Evolutionary conservation across 2,797 vertebrate species (phyloP), one percentile per base, ranked within the genome.

Genomic region (Lacerta bilineata): DNA sequence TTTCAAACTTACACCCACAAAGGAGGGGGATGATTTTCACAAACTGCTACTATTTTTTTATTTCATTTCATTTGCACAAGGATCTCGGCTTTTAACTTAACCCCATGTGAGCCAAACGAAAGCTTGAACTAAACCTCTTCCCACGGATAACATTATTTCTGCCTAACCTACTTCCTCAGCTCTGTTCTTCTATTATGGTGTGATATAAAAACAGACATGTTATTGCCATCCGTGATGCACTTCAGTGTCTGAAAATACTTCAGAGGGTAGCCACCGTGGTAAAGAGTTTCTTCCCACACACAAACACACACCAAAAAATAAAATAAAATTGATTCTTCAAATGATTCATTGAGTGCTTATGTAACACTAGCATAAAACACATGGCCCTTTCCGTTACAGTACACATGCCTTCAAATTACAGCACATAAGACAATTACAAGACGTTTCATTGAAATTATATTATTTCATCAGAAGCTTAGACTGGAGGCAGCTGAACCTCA

Each of bases 371-470:
- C 0, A 0, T 75, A 41, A 68, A 46, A 20, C 20, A 1, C 7
- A 74, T 75, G 29, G 41, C 3, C 0, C 64, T 41, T 80, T 91
- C 87, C 0, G 0, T 4, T 76, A 89, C 76, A 59, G 55, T 11
- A 75, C 18, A 36, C 27, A 78, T 3, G n/a, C 5, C 8, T 87
- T 90, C 91, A 33, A 74, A 87, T 87, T 90, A 55, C 55, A 72
- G 87, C 91, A 55, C 36, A 1, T 82, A 55, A 85, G 1, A 46
- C 2, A 80, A 4, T 87, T 88, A 27, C 0, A 36, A 87, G 55
- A 91, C 91, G 55, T 90, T n/a, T 78, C 17, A 61, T 92, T 25
- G 29, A 25, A 76, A 83, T 81, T 18, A 88, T 75, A 23, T 77
- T 80, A 33, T 87, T 92, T 82, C 77, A 71, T 0, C 0, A 0